Evolutionary conservation across 1,140 invertebrate species (phyloP).

Genomic region (Eubasilissa regina): DNA sequence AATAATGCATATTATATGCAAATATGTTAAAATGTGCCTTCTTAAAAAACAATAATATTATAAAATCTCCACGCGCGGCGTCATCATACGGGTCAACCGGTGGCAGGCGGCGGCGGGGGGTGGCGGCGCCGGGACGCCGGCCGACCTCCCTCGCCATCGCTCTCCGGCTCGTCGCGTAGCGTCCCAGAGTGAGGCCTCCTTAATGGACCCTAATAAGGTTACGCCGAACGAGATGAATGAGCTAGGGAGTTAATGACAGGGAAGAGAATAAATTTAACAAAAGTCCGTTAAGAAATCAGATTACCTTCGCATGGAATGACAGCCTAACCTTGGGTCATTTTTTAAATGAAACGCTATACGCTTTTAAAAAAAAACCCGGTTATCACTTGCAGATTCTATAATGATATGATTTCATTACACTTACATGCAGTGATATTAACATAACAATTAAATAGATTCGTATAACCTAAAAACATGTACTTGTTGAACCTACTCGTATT

Average conservation of each 20-base stretch:
- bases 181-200: not conserved
- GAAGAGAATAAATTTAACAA: too few species aligned
- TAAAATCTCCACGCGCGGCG: not conserved
- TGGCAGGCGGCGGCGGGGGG: not conserved
- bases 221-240: not conserved
- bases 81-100: not conserved
- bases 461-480: too few species aligned
- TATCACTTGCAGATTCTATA: not conserved
- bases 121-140: slow-evolving; percentile 24
- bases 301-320: too few species aligned
- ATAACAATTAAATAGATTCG: too few species aligned
- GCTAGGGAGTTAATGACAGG: not conserved
- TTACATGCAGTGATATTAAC: too few species aligned
- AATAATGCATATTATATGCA: too few species aligned
- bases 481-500: too few species aligned
- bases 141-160: not conserved
- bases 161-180: not conserved
- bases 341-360: not conserved
- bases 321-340: too few species aligned
- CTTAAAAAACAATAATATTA: too few species aligned
- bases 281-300: too few species aligned
- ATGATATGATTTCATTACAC: too few species aligned
- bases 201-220: slow-evolving; percentile 21
- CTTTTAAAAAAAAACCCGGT: not conserved
- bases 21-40: too few species aligned